Evolutionary conservation across 1,140 invertebrate species (phyloP), one percentile per base, ranked within the genome.

Genomic region (Aphelenchoides fujianensis): DNA sequence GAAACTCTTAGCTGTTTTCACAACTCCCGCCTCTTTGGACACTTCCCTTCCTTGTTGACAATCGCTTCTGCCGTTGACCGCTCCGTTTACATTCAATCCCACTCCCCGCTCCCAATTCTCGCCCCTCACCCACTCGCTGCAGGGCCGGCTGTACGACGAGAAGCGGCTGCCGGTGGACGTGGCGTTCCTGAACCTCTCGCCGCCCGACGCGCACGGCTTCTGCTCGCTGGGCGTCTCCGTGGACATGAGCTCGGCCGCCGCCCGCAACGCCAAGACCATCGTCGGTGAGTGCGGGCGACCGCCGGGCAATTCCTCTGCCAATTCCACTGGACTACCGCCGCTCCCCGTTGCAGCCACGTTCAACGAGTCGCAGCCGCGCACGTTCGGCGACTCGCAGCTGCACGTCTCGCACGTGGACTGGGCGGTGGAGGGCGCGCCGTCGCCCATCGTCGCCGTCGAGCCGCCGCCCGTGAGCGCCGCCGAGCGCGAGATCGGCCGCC

Each of bases 221-320:
- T 95, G 93, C 85, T 92, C 91, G 28, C 86, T 96, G 16, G 94
- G 94, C 12, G 93, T 93, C 0, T 94, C 92, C 76, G 92, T 96
- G 0, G 94, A 97, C 84, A 92, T 91, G 82, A 91, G 92, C 0
- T 86, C 92, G 72, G 89, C 92, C 3, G 94, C 91, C 0, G 84
- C 94, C 2, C 88, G 90, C 59, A 89, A 93, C 86, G 91, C 92
- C 0, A 92, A 95, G 86, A 87, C 89, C 57, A 92, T 96, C 80
- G 89, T 94, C 81, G 92, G 92, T 91, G 87, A 88, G 86, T 9
- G n/a, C n/a, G n/a, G n/a, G n/a, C n/a, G n/a, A n/a, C n/a, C n/a
- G n/a, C n/a, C n/a, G n/a, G n/a, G n/a, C n/a, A n/a, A n/a, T n/a
- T n/a, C n/a, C n/a, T n/a, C n/a, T n/a, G n/a, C n/a, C n/a, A n/a